phyloP scores from a whole-genome alignment of 2,113 vertebrate species.

The Etia nguti region DNA sequence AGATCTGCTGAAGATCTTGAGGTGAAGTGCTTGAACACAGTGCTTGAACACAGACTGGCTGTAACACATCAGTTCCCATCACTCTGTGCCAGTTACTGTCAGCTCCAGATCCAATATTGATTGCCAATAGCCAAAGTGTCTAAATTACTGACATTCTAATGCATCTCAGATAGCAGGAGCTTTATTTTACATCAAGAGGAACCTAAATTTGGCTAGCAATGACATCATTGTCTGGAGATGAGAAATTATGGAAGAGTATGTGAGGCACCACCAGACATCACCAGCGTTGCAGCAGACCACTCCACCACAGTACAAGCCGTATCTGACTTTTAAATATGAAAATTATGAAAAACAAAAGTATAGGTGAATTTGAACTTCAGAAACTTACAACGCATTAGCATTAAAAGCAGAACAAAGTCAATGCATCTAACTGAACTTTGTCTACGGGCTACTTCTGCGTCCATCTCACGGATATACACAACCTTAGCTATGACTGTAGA shows the following conservation, averaged over 20 bases:
- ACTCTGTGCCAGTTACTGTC: neutral
- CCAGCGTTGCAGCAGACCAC: neutral
- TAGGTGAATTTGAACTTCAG: neutral
- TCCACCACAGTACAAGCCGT: neutral
- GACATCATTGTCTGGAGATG: neutral
- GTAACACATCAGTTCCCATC: neutral
- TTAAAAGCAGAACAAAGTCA: neutral
- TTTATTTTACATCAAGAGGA: neutral
- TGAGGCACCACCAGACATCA: neutral
- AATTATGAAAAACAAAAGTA: neutral
- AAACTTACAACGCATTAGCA: neutral
- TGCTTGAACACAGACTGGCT: rapidly evolving
- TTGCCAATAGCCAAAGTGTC: neutral
- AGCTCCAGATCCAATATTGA: neutral
- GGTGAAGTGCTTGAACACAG: no score
- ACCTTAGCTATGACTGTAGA: neutral
- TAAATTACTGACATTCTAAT: neutral
- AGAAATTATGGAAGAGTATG: neutral
- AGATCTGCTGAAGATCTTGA: neutral
- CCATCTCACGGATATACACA: neutral
- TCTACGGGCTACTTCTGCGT: neutral
- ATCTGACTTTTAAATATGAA: neutral
- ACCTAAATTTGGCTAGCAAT: neutral
- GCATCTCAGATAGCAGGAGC: neutral
- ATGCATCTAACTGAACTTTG: neutral